These are phyloP conservation scores for Mythimna albipuncta DNA, from an alignment of 2,888 invertebrate genomes.

Conservation along the genomic window DNA sequence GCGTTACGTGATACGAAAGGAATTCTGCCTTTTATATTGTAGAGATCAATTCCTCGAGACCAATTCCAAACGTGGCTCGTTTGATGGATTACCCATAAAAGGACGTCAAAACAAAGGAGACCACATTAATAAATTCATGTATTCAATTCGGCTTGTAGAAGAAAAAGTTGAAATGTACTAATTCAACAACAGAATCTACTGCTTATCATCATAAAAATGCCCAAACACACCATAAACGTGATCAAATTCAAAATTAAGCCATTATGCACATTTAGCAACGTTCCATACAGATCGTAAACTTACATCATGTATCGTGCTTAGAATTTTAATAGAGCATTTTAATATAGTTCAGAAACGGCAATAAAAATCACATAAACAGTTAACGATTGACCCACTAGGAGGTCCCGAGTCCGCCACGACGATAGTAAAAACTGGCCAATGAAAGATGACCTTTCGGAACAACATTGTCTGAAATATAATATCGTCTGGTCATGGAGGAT, in stretches of 20 bases:
- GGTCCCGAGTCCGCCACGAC: conserved; percentile 76
- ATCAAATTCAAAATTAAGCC: conserved; percentile 53
- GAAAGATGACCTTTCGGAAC: conserved; percentile 63
- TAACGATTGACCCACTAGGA: conserved; percentile 84
- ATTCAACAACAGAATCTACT: conserved; percentile 10
- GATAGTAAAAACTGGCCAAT: conserved; percentile 73
- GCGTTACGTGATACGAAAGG: conserved; percentile 8
- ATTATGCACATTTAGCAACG: conserved; percentile 63
- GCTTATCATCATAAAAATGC: conserved; percentile 37
- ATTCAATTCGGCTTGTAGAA: neutral
- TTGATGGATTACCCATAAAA: conserved; percentile 13
- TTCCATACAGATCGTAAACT: conserved; percentile 65
- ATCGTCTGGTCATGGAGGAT: conserved; percentile 56
- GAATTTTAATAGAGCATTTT: conserved; percentile 76
- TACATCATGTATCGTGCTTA: conserved; percentile 71
- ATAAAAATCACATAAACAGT: conserved; percentile 85
- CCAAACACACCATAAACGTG: conserved; percentile 36
- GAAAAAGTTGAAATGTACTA: conserved; percentile 7
- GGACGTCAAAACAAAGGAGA: neutral
- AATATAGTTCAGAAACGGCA: conserved; percentile 81
- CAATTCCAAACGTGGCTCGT: neutral
- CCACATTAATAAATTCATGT: conserved; percentile 1
- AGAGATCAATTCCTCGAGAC: neutral
- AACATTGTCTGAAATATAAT: conserved; percentile 61
- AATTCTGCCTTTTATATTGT: neutral